Percentiles rank a stretch among this genome's conserved stretches.
Evolutionary conservation across 2,888 invertebrate genomes (phyloP).

Genomic region (Stratiomys singularior): DNA sequence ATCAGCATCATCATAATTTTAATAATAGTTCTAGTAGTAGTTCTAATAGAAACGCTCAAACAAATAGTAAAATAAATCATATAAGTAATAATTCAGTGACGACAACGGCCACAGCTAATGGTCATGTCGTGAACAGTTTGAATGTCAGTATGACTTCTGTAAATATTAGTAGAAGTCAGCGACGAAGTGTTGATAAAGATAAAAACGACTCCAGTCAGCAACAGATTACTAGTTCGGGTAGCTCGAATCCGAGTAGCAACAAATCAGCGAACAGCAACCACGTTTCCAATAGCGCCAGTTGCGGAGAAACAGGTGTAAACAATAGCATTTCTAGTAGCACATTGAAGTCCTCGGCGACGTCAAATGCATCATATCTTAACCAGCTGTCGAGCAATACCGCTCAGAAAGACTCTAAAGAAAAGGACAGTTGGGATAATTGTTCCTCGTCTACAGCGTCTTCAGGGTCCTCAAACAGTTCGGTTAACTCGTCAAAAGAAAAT

Average conservation of each 20-base stretch:
- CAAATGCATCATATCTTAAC: constrained; percentile 27
- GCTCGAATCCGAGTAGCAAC: constrained; percentile 46
- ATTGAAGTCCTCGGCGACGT: constrained; percentile 5
- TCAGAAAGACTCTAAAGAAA: constrained; percentile 40
- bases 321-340: not conserved
- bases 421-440: constrained; percentile 50
- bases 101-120: constrained; percentile 52
- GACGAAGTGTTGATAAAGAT: constrained; percentile 63
- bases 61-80: constrained; percentile 52
- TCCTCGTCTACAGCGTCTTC: constrained; percentile 43
- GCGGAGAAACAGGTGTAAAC: not conserved
- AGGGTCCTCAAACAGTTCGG: constrained; percentile 45
- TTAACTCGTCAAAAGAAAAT: constrained; percentile 36
- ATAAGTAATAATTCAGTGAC: constrained; percentile 45
- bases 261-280: constrained; percentile 16
- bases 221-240: constrained; percentile 56
- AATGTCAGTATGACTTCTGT: constrained; percentile 58
- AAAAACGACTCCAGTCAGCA: constrained; percentile 55
- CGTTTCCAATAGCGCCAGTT: constrained; percentile 13
- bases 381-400: constrained; percentile 31
- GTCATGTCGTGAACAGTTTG: constrained; percentile 55
- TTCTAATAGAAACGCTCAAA: constrained; percentile 56
- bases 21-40: constrained; percentile 55
- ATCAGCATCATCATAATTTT: constrained; percentile 52
- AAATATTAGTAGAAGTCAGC: constrained; percentile 60